Conservation (phyloP, 2,113 vertebrate species). For the Eidolon helvum region DNA sequence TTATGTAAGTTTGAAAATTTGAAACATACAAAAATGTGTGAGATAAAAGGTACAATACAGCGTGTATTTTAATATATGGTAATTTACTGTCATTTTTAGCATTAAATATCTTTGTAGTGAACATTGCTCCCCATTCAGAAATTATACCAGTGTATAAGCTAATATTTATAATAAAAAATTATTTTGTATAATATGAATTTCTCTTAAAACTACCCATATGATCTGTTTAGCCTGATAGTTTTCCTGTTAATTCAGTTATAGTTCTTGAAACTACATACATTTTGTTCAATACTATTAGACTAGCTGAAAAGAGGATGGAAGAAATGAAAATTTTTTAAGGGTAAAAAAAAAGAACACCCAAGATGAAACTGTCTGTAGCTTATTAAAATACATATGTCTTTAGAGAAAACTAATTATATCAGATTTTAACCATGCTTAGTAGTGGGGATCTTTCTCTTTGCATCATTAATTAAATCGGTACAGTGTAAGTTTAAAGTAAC, state of each 20-base stretch:
- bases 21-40: conserved; percentile 73
- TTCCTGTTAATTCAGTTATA: conserved; percentile 2
- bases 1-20: conserved; percentile 81
- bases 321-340: background rate
- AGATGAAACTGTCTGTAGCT: background rate
- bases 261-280: conserved; percentile 13
- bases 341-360: background rate
- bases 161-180: conserved; percentile 68
- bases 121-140: conserved; percentile 62
- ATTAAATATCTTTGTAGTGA: conserved; percentile 74
- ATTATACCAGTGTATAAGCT: conserved; percentile 32
- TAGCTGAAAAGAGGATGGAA: background rate
- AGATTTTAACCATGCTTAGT: conserved; percentile 56
- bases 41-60: conserved; percentile 74
- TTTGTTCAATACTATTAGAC: conserved; percentile 16
- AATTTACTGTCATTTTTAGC: conserved; percentile 69
- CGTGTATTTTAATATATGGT: conserved; percentile 47
- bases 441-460: conserved; percentile 50
- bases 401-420: conserved; percentile 67
- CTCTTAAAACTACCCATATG: conserved; percentile 49
- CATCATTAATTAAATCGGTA: conserved; percentile 54
- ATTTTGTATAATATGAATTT: conserved; percentile 48
- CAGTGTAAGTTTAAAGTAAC: conserved; percentile 49
- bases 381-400: conserved; percentile 49
- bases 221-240: background rate